A percentile compares a stretch with the other conserved stretches of the same genome.
Evolutionary conservation across 2,888 invertebrate genomes (phyloP).

Genomic region (Spodoptera littoralis): DNA sequence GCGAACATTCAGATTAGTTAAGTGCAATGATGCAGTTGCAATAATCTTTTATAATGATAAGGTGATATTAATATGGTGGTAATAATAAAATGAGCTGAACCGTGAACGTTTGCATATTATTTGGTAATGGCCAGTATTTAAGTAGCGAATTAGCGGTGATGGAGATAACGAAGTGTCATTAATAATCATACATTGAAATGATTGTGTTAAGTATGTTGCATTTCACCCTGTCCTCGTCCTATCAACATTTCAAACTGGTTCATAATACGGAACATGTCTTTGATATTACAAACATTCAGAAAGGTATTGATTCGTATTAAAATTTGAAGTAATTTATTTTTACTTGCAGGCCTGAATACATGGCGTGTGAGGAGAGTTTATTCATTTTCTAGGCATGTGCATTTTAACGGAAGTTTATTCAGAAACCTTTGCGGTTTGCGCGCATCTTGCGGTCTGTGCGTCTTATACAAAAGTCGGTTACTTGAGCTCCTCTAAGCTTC

Average conservation of each 20-base stretch:
- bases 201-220: slow-evolving; percentile 2
- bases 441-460: slow-evolving; percentile 38
- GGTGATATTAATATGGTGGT: slow-evolving; percentile 8
- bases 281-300: background rate
- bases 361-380: background rate
- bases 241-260: slow-evolving; percentile 6
- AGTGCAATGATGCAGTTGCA: slow-evolving; percentile 41
- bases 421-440: slow-evolving; percentile 44
- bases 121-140: slow-evolving; percentile 33
- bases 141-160: slow-evolving; percentile 40
- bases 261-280: slow-evolving; percentile 5
- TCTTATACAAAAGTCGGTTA: slow-evolving; percentile 35
- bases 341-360: slow-evolving; percentile 1
- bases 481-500: slow-evolving; percentile 41
- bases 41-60: slow-evolving; percentile 46
- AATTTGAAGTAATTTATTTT: background rate
- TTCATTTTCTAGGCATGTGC: slow-evolving; percentile 27
- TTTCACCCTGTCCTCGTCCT: slow-evolving; percentile 1
- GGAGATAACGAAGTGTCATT: slow-evolving; percentile 26
- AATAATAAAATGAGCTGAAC: slow-evolving; percentile 27
- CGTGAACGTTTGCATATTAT: slow-evolving; percentile 32
- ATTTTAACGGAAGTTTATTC: slow-evolving; percentile 51
- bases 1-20: slow-evolving; percentile 46
- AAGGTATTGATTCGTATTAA: background rate
- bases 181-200: slow-evolving; percentile 16